These are phyloP conservation scores for Lobophora halterata DNA, from an alignment of 2,888 invertebrate species.

Conservation along the genomic window DNA sequence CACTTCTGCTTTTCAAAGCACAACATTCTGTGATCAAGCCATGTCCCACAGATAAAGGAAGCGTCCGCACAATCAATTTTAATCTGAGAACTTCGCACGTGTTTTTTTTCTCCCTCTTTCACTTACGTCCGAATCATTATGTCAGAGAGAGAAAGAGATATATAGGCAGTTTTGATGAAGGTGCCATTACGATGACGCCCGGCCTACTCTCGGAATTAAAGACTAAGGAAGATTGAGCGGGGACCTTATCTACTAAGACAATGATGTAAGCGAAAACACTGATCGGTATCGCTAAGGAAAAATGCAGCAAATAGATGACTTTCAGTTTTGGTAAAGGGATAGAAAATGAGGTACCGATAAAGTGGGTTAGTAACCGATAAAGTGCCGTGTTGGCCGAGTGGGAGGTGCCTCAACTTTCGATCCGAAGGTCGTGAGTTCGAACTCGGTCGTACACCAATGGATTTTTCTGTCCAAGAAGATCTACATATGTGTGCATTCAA, in stretches of 20 bases:
- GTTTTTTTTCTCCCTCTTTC: constrained; percentile 41
- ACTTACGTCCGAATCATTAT: constrained; percentile 12
- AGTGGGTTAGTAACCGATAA: too few relatives aligned
- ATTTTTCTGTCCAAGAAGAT: too few relatives aligned
- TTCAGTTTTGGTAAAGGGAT: constrained; percentile 11
- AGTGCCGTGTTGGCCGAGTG: too few relatives aligned
- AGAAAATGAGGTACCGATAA: too few relatives aligned
- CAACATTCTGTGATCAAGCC: too few relatives aligned
- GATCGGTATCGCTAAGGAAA: constrained; percentile 57
- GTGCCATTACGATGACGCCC: constrained; percentile 68
- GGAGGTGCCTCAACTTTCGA: too few relatives aligned
- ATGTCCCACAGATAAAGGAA: constrained; percentile 68
- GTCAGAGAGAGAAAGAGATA: constrained; percentile 43
- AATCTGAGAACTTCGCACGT: constrained; percentile 69
- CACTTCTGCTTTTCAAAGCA: too few relatives aligned
- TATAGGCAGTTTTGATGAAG: constrained; percentile 59
- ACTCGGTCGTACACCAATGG: too few relatives aligned
- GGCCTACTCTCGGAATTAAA: constrained; percentile 77
- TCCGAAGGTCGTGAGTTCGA: too few relatives aligned
- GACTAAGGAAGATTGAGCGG: constrained; percentile 75
- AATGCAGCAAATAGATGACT: constrained; percentile 39
- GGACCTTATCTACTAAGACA: constrained; percentile 70
- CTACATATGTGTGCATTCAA: too few relatives aligned
- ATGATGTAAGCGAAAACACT: constrained; percentile 73
- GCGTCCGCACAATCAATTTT: constrained; percentile 76